Evolutionary conservation across 2,888 invertebrate genomes (phyloP).

Genomic region (Hydroisotoma schaefferi): DNA sequence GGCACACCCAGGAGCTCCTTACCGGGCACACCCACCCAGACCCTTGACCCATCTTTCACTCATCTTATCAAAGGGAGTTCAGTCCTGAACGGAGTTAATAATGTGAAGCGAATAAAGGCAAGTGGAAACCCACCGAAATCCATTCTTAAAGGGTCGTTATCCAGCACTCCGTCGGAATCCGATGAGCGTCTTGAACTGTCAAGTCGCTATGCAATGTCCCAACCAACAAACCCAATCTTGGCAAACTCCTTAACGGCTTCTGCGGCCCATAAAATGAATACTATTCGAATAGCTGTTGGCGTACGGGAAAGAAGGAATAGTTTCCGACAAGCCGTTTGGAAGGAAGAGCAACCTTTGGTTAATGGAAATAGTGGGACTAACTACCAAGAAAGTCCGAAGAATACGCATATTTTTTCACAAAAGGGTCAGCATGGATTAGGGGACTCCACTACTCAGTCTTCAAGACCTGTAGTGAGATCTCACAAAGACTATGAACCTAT

Average conservation of each 20-base stretch:
- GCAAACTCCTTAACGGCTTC: slow-evolving; percentile 18
- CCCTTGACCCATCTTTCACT: slow-evolving; percentile 42
- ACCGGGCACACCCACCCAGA: slow-evolving; percentile 47
- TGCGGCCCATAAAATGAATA: slow-evolving; percentile 43
- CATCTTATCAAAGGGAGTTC: slow-evolving; percentile 19
- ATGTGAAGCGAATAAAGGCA: neutral
- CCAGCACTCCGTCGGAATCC: slow-evolving; percentile 42
- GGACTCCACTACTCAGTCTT: neutral
- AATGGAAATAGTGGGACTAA: neutral
- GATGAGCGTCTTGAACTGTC: slow-evolving; percentile 37
- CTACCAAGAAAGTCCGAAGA: slow-evolving; percentile 1
- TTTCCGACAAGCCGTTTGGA: slow-evolving; percentile 51
- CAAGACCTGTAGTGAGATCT: slow-evolving; percentile 9
- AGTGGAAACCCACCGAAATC: slow-evolving; percentile 28
- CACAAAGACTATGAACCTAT: slow-evolving; percentile 49
- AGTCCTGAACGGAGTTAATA: slow-evolving; percentile 1
- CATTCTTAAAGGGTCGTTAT: slow-evolving; percentile 41
- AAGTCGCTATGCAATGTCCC: slow-evolving; percentile 9
- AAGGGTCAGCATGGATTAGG: no score
- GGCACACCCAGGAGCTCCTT: slow-evolving; percentile 45
- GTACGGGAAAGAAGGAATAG: slow-evolving; percentile 51
- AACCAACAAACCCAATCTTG: neutral
- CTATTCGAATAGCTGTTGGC: slow-evolving; percentile 48
- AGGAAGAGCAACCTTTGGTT: slow-evolving; percentile 37
- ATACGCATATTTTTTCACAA: neutral